Evolutionary conservation across 2,113 vertebrate species (phyloP).

Genomic region (Promerops cafer): DNA sequence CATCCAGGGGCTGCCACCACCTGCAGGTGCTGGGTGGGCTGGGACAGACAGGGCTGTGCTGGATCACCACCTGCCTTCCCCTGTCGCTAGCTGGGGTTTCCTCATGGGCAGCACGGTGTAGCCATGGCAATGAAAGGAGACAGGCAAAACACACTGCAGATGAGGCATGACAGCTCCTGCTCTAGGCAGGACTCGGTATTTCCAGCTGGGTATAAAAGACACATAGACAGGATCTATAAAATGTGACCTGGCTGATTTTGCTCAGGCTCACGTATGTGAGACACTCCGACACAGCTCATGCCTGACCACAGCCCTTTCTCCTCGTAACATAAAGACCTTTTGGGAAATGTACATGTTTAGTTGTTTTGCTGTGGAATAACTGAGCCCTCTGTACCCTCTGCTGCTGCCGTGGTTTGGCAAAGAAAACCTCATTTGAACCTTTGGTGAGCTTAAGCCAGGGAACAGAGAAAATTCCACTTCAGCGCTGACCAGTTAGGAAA

Average conservation of each 20-base stretch:
- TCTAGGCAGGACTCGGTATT: background rate
- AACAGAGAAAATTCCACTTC: conserved; percentile 56
- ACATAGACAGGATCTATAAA: conserved; percentile 3
- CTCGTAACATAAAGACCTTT: background rate
- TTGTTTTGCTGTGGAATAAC: conserved; percentile 34
- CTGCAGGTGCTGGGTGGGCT: background rate
- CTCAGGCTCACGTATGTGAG: background rate
- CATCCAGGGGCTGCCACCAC: background rate
- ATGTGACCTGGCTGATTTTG: background rate
- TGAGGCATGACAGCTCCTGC: background rate
- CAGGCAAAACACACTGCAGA: background rate
- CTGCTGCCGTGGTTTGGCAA: conserved; percentile 34
- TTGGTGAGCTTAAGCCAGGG: conserved; percentile 20
- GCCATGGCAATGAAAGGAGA: background rate
- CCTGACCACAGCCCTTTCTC: background rate
- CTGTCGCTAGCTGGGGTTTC: background rate
- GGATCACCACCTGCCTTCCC: background rate
- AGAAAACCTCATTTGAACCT: conserved; percentile 8
- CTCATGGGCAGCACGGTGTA: fast-evolving
- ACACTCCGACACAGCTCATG: background rate
- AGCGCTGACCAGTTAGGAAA: conserved; percentile 49
- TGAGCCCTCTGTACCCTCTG: conserved; percentile 31
- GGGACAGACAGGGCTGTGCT: background rate
- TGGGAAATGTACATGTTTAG: conserved; percentile 15
- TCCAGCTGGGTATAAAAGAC: background rate